Evolutionary conservation across 2,888 invertebrate genomes (phyloP), one percentile per base, ranked within the genome.

Genomic region (Polylopha cassiicola): DNA sequence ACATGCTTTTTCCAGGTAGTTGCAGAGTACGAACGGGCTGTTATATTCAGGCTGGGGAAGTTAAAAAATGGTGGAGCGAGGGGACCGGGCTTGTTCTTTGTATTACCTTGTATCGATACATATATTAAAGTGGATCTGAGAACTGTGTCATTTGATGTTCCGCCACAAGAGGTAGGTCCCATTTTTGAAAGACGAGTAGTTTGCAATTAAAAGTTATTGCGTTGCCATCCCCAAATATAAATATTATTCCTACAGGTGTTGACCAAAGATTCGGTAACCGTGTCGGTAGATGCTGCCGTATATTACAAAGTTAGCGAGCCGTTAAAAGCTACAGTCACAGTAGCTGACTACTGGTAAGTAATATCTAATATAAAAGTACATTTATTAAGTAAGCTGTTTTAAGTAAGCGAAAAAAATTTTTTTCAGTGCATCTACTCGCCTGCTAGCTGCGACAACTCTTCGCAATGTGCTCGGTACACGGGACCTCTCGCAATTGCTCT

Each of bases 201-300:
- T n/a, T n/a, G n/a, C n/a, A n/a, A n/a, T n/a, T n/a, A n/a, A n/a
- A n/a, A n/a, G n/a, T n/a, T n/a, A n/a, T n/a, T n/a, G n/a, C n/a
- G n/a, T n/a, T n/a, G n/a, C n/a, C n/a, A n/a, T n/a, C n/a, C n/a
- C n/a, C n/a, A n/a, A n/a, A n/a, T n/a, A n/a, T n/a, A n/a, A n/a
- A n/a, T n/a, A n/a, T n/a, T n/a, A n/a, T n/a, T n/a, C 26, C 65
- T 73, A 39, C 68, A 93, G 93, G 92, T 94, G 13, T 86, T 97
- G 37, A 95, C 96, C n/a, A 94, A 94, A 79, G 97, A 97, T 74
- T 95, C 95, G 0, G 97, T 97, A 16, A 98, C 97, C 0, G 96
- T 98, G 1, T 94, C 94, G 1, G 97, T 97, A 2, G 97, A 97
- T 64, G 97, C 97, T 0, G 93, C 94, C 1, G 93, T 94, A 21